Conservation (phyloP, 2,113 vertebrate species). For the Macaca fascicularis region DNA sequence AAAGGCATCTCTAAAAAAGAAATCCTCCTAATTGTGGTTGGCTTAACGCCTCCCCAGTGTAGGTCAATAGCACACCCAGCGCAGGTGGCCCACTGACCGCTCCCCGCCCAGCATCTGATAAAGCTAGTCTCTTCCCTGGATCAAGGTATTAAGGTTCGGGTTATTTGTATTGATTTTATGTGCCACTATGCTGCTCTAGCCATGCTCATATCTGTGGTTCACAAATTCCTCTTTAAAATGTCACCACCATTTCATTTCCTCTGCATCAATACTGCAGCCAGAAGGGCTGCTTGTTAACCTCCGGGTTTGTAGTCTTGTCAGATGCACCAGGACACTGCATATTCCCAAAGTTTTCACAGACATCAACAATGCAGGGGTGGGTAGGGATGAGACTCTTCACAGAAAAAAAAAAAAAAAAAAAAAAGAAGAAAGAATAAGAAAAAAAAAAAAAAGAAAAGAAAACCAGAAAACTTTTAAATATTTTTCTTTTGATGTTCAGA, state of each 20-base stretch:
- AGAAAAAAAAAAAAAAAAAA: background rate
- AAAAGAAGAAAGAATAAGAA: no score
- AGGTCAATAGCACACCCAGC: conserved; percentile 89
- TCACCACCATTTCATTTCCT: conserved; percentile 97
- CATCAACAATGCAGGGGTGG: background rate
- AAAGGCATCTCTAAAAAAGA: background rate
- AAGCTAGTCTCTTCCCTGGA: conserved; percentile 94
- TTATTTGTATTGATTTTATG: conserved; percentile 99
- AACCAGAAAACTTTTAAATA: background rate
- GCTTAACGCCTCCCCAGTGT: conserved; percentile 83
- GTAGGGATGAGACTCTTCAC: background rate
- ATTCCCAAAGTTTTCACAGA: background rate
- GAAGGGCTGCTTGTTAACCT: conserved; percentile 88
- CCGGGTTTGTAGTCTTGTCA: background rate
- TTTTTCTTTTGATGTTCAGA: conserved; percentile 36
- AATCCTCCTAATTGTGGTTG: conserved; percentile 90
- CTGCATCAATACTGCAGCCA: conserved; percentile 91
- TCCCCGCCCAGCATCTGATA: conserved; percentile 89
- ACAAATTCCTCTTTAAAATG: conserved; percentile 99
- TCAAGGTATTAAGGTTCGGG: conserved; percentile 99
- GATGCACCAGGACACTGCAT: fast-evolving
- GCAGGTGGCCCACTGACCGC: conserved; percentile 81
- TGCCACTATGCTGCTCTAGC: conserved; percentile 92
- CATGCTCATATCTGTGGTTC: conserved; percentile 98
- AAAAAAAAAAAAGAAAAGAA: background rate